Conservation (phyloP, 2,888 invertebrate species). For the Stomorhina lunata region DNA sequence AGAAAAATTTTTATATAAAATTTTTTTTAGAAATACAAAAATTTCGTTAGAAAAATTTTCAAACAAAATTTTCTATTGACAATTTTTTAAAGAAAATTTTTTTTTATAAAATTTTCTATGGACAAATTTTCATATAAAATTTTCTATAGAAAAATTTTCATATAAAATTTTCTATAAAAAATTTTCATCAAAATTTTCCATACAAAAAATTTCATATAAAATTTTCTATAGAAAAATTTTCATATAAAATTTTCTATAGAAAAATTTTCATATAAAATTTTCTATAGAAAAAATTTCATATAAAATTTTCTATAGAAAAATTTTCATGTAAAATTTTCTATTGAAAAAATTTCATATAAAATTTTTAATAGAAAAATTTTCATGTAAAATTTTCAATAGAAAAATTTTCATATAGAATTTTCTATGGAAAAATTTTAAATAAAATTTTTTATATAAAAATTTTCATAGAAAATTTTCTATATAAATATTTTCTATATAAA, state of each 20-base stretch:
- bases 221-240: conserved; percentile 7
- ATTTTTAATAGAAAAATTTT: background rate
- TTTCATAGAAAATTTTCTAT: background rate
- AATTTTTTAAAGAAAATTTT: too few relatives aligned
- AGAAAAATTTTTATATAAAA: too few relatives aligned
- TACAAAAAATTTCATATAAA: background rate
- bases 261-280: background rate
- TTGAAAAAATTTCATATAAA: too few relatives aligned
- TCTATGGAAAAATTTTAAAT: background rate
- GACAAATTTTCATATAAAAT: too few relatives aligned
- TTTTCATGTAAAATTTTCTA: background rate
- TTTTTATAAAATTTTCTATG: too few relatives aligned
- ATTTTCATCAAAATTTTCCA: too few relatives aligned
- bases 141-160: too few relatives aligned
- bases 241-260: background rate
- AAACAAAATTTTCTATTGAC: too few relatives aligned
- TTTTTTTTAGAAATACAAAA: too few relatives aligned
- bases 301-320: background rate
- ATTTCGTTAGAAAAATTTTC: too few relatives aligned
- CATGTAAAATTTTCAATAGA: background rate
- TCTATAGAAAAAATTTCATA: background rate
- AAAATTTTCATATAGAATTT: background rate
- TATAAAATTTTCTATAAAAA: too few relatives aligned
- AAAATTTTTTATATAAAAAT: background rate
- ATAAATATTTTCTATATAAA: background rate